phyloP scores from a whole-genome alignment of 2,113 vertebrate genomes.

The Indri indri region DNA sequence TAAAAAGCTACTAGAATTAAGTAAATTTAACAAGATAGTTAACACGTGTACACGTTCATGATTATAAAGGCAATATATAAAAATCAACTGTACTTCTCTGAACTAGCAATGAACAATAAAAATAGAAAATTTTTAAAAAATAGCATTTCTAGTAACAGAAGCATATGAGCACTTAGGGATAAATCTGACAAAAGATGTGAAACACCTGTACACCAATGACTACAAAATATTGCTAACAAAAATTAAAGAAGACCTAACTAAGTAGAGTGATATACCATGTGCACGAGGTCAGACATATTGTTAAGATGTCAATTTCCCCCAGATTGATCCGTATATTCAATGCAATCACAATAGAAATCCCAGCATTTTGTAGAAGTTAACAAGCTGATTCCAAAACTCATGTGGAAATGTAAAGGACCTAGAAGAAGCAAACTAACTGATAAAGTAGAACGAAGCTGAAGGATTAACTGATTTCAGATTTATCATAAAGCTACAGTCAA shows the following conservation, averaged over 20 bases:
- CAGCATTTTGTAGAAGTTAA: not conserved
- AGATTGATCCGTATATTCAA: not conserved
- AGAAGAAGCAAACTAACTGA: not conserved
- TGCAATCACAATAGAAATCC: not conserved
- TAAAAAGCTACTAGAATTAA: not conserved
- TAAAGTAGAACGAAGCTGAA: not conserved
- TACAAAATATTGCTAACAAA: not conserved
- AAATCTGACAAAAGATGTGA: not conserved
- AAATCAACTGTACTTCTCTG: not conserved
- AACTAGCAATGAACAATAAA: not conserved
- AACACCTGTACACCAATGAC: not conserved
- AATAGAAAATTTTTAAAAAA: not conserved
- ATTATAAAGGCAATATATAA: not conserved
- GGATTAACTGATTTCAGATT: not conserved
- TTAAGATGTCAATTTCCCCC: not conserved
- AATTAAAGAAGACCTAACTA: not conserved
- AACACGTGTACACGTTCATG: not conserved
- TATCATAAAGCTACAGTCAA: not conserved
- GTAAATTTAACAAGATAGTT: conserved; percentile 14
- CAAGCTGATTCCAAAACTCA: not conserved
- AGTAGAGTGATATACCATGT: not conserved
- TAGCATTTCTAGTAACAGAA: not conserved
- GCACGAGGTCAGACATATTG: not conserved
- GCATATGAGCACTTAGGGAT: not conserved
- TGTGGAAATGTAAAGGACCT: not conserved